Conservation (phyloP, 1,140 invertebrate genomes). For the Drosophila paulistorum region DNA sequence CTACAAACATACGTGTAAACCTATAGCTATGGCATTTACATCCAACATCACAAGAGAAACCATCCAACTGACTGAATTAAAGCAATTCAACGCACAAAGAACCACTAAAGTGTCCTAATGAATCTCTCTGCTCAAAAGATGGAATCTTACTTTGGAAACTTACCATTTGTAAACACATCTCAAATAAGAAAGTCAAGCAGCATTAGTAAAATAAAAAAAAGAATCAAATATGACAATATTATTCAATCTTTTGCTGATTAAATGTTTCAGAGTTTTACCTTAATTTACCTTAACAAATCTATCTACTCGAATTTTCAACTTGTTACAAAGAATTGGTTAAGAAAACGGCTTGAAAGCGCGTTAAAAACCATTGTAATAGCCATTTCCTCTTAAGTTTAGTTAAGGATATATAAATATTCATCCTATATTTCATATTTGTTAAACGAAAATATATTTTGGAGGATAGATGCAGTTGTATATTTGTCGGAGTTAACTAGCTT, state of each 20-base stretch:
- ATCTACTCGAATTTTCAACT: no score
- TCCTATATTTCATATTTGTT: no score
- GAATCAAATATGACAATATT: neutral
- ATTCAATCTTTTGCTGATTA: neutral
- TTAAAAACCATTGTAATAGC: no score
- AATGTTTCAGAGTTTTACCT: no score
- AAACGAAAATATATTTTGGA: no score
- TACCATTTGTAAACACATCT: neutral
- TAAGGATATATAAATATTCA: no score
- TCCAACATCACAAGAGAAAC: conserved; percentile 21
- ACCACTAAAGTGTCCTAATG: neutral
- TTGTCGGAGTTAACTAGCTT: no score
- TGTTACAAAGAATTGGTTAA: no score
- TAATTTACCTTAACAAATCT: no score
- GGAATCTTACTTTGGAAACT: neutral
- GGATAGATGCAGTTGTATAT: no score
- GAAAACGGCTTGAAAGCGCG: no score
- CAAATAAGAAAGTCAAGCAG: neutral
- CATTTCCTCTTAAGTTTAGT: no score
- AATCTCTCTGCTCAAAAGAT: neutral
- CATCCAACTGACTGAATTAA: conserved; percentile 1
- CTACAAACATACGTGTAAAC: conserved; percentile 16
- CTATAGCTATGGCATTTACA: conserved; percentile 31
- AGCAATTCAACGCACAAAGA: neutral
- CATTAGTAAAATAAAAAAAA: neutral